phyloP scores from a whole-genome alignment of 2,797 vertebrate genomes.

The Somateria mollissima region DNA sequence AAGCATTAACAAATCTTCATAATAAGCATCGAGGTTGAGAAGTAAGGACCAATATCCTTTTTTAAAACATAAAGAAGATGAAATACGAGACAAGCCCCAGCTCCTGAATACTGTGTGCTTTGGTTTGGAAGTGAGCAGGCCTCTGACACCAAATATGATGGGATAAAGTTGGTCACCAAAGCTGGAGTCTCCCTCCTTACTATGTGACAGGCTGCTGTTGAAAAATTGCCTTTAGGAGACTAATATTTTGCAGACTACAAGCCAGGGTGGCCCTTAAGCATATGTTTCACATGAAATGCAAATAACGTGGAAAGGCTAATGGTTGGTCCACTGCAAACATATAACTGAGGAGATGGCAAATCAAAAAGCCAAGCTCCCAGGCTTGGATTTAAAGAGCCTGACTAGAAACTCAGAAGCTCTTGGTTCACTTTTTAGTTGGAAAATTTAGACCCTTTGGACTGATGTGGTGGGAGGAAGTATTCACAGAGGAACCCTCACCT shows the following conservation, averaged over 20 bases:
- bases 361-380: neutral
- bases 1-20: slow-evolving; percentile 66
- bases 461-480: rapidly evolving
- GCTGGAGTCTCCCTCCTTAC: neutral
- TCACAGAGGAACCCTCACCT: neutral
- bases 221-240: neutral
- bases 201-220: neutral
- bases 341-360: neutral
- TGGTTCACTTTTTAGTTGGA: neutral
- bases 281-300: neutral
- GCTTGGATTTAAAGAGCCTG: neutral
- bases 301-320: neutral
- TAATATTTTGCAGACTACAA: neutral
- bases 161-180: neutral
- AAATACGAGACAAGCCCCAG: neutral
- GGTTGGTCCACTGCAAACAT: neutral
- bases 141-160: neutral
- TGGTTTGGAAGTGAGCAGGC: neutral
- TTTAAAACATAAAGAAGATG: slow-evolving; percentile 34
- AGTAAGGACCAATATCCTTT: slow-evolving; percentile 23
- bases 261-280: neutral
- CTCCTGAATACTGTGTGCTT: neutral
- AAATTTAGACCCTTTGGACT: neutral
- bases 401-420: neutral
- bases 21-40: slow-evolving; percentile 34